Evolutionary conservation across 2,888 invertebrate species (phyloP).

Genomic region (Adelognathus sp.): DNA sequence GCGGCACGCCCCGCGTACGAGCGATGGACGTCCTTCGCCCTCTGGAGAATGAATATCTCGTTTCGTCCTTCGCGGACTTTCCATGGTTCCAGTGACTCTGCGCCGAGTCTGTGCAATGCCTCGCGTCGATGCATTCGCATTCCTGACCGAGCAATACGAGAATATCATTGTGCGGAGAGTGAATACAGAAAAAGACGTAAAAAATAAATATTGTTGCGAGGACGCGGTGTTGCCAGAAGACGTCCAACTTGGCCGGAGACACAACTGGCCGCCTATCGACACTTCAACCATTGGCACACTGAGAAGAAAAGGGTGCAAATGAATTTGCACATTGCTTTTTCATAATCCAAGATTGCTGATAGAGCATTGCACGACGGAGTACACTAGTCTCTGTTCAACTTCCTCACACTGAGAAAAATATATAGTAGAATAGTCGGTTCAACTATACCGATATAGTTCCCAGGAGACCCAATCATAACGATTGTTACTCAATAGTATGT

Average conservation of each 20-base stretch:
- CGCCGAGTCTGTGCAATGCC: not conserved
- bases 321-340: no score
- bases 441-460: no score
- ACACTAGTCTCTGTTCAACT: no score
- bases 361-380: no score
- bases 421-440: no score
- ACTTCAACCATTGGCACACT: not conserved
- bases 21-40: slow-evolving; percentile 32
- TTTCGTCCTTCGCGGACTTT: slow-evolving; percentile 41
- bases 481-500: no score
- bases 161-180: not conserved
- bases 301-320: no score
- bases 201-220: not conserved
- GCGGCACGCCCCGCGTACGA: slow-evolving; percentile 27
- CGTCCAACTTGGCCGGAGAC: not conserved
- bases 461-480: no score
- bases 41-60: not conserved
- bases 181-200: not conserved
- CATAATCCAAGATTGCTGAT: no score
- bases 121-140: slow-evolving; percentile 3
- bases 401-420: no score
- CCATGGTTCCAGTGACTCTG: slow-evolving; percentile 4
- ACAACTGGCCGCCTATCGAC: not conserved
- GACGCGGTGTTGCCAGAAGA: not conserved
- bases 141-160: slow-evolving; percentile 22